Evolutionary conservation across 2,888 invertebrate genomes (phyloP).

Genomic region (Macrophya annulata): DNA sequence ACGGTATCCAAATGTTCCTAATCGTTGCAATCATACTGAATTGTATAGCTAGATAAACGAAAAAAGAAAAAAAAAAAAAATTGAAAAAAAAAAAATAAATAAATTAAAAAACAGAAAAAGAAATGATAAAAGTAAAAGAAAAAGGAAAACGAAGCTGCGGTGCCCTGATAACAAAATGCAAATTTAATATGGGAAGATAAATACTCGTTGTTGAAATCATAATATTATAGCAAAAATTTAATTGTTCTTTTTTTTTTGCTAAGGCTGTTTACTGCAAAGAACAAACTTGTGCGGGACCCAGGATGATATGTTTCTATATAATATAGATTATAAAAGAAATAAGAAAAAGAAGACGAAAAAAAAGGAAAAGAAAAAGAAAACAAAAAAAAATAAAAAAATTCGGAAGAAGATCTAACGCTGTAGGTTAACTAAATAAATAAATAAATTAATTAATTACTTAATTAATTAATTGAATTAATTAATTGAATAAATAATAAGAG

Average conservation of each 20-base stretch:
- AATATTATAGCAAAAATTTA: conserved; percentile 1
- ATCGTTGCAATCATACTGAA: conserved; percentile 53
- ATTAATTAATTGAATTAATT: background rate
- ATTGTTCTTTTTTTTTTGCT: conserved; percentile 52
- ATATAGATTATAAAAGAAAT: conserved; percentile 61
- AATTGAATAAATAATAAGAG: conserved; percentile 12
- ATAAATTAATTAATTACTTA: conserved; percentile 14
- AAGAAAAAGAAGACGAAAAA: background rate
- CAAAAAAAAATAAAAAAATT: conserved; percentile 25
- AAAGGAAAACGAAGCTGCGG: conserved; percentile 54
- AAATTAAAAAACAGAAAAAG: conserved; percentile 16
- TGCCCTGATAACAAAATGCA: conserved; percentile 14
- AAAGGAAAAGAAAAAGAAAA: background rate
- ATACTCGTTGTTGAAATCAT: conserved; percentile 51
- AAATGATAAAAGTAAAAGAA: background rate
- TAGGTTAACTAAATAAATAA: conserved; percentile 52
- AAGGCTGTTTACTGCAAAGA: conserved; percentile 64
- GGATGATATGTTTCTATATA: conserved; percentile 66
- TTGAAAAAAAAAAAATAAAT: conserved; percentile 48
- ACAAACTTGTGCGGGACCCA: conserved; percentile 74
- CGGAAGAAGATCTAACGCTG: conserved; percentile 30
- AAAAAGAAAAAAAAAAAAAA: background rate
- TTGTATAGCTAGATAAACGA: conserved; percentile 57
- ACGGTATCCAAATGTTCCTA: conserved; percentile 57
- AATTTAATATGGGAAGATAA: conserved; percentile 29